Conservation (phyloP, 2,113 vertebrate species). For the Anser cygnoides region DNA sequence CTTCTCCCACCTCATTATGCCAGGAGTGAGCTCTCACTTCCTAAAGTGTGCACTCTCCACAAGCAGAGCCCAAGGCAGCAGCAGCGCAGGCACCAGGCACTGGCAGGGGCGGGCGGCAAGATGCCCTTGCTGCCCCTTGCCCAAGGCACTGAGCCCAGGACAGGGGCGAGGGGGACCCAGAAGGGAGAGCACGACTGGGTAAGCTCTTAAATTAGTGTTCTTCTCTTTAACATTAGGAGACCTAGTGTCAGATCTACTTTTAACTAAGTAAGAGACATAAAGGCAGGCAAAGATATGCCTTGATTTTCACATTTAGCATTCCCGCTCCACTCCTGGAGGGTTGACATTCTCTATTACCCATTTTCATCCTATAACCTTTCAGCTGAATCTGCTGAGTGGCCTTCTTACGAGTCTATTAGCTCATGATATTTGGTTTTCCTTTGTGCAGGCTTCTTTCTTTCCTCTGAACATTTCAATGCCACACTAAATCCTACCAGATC, state of each 20-base stretch:
- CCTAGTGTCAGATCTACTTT: neutral
- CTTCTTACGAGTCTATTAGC: neutral
- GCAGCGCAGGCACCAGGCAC: neutral
- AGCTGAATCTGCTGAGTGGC: neutral
- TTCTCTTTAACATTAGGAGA: neutral
- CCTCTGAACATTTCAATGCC: neutral
- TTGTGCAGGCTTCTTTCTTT: neutral
- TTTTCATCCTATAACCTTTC: constrained; percentile 14
- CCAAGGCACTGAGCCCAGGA: neutral
- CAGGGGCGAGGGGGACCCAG: neutral
- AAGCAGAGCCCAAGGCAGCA: neutral
- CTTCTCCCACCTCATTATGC: neutral
- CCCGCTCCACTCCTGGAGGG: neutral
- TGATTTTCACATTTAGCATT: neutral
- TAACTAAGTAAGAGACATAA: neutral
- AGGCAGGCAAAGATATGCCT: neutral
- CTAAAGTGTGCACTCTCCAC: neutral
- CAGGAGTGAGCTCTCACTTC: neutral
- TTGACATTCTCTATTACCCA: neutral
- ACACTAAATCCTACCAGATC: neutral
- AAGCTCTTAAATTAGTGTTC: neutral
- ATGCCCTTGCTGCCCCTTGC: fast-evolving
- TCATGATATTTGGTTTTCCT: neutral
- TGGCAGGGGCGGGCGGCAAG: neutral
- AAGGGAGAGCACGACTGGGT: neutral